Percentiles rank a stretch among this genome's conserved stretches.
Evolutionary conservation across 2,888 invertebrate genomes (phyloP).

Genomic region (Drosophila prostipennis): DNA sequence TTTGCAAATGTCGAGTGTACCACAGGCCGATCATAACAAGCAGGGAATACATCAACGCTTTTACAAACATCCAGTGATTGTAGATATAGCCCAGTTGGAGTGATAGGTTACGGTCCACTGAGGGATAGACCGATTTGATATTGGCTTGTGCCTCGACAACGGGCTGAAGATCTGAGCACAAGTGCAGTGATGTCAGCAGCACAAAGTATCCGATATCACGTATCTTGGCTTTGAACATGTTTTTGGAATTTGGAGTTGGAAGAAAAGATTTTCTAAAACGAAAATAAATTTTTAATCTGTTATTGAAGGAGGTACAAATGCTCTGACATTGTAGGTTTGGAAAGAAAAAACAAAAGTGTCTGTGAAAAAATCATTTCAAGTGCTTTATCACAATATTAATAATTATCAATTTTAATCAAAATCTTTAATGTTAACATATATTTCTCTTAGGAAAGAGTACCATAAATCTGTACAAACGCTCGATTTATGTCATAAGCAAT

Average conservation of each 20-base stretch:
- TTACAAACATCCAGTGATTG: constrained; percentile 42
- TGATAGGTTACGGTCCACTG: constrained; percentile 40
- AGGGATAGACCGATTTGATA: constrained; percentile 38
- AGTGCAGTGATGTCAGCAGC: constrained; percentile 47
- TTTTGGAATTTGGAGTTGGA: constrained; percentile 14
- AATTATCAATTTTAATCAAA: too few relatives aligned
- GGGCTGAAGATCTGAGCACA: constrained; percentile 52
- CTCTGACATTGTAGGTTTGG: neutral
- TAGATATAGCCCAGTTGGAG: constrained; percentile 59
- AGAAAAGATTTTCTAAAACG: neutral
- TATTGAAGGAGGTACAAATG: neutral
- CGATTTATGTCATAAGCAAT: neutral
- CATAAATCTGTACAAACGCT: neutral
- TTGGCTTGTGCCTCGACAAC: constrained; percentile 53
- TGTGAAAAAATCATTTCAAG: too few relatives aligned
- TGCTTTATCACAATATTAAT: too few relatives aligned
- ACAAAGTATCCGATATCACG: constrained; percentile 26
- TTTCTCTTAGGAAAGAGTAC: neutral
- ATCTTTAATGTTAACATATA: too few relatives aligned
- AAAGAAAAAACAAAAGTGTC: neutral
- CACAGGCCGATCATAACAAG: constrained; percentile 52
- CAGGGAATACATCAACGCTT: constrained; percentile 47
- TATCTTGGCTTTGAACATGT: constrained; percentile 23
- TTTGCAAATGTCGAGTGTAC: constrained; percentile 36
- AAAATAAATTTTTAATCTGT: neutral